Base-by-base conservation (phyloP, 2,888 invertebrate species). In the Drosophila phalerata region DNA sequence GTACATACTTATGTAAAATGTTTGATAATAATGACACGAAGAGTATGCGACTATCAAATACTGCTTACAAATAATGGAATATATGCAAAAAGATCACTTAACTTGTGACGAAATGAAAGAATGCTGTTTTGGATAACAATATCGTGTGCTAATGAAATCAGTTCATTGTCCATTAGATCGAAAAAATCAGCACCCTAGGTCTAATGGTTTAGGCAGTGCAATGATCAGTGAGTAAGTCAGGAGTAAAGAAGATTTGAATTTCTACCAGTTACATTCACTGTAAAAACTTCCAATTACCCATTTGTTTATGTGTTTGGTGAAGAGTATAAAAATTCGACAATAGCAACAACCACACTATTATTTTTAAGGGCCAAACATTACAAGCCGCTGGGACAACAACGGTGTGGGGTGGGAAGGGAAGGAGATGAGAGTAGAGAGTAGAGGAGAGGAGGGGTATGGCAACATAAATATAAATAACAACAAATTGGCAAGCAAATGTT, bases 351-450 rank as follows among this genome's bases (percentile, higher is more conserved):
- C 84, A 74, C 82, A 86, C 85, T 85, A 87, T 86, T 86, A 86
- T 88, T 86, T 87, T 88, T 86, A 86, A 88, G 87, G 85, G 85
- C 72, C 80, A 84, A 85, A 81, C 82, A 87, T 85, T 85, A 81
- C 85, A 85, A 77, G 83, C 73, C 73, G 60, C 81, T 75, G 51
- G 71, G 77, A 56, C 64, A 65, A 37, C 37, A 55, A 45, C 19
- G n/a, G 22, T 22, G 6, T n/a, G 4, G 22, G 22, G 22, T 22
- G 22, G 4, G 22, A 3, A 22, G 22, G 22, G 4, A 3, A 22
- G 4, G 0, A 22, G 22, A 22, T 3, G 22, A 22, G 2, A 22
- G 22, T 22, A 22, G 28, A 28, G 13, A 13, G 34, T 13, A 19
- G 19, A 19, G 19, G 19, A 19, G 19, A 3, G 19, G 19, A 22